Evolutionary conservation across 2,888 invertebrate species (phyloP).

Genomic region (Macropis europaea): DNA sequence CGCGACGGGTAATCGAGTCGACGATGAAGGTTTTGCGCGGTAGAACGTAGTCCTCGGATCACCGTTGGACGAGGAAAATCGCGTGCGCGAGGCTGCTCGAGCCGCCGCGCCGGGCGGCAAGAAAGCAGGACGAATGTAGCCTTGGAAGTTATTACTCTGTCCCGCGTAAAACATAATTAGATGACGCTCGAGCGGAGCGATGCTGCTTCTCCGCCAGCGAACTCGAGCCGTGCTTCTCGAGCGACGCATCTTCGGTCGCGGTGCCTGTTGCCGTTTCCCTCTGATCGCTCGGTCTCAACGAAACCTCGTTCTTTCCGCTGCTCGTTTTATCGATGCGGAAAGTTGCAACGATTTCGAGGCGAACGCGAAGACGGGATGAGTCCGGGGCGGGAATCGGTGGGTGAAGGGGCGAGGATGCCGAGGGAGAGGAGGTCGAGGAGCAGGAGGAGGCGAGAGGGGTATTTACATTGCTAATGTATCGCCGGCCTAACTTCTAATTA

Average conservation of each 20-base stretch:
- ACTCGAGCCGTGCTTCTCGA: slow-evolving; percentile 29
- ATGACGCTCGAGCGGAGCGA: slow-evolving; percentile 51
- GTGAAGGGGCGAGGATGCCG: slow-evolving; percentile 18
- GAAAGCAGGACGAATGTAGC: slow-evolving; percentile 49
- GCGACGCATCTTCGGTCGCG: background rate
- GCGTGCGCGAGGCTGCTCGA: slow-evolving; percentile 52
- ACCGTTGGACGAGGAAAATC: slow-evolving; percentile 52
- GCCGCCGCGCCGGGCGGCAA: slow-evolving; percentile 38
- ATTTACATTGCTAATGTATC: slow-evolving; percentile 80
- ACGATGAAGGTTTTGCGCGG: slow-evolving; percentile 27
- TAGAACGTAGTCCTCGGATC: background rate
- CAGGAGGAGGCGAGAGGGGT: slow-evolving; percentile 57
- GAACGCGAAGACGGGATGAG: slow-evolving; percentile 20
- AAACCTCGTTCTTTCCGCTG: no score
- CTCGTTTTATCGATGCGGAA: slow-evolving; percentile 16
- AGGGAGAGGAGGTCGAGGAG: slow-evolving; percentile 12
- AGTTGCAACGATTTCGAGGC: slow-evolving; percentile 24
- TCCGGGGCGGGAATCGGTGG: slow-evolving; percentile 20
- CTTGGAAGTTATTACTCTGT: slow-evolving; percentile 66
- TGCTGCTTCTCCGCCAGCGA: slow-evolving; percentile 10
- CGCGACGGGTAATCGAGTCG: background rate
- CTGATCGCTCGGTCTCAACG: no score
- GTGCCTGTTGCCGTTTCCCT: slow-evolving; percentile 3
- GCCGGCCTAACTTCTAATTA: slow-evolving; percentile 79
- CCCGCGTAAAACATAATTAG: slow-evolving; percentile 69